Base-by-base conservation (phyloP, 2,797 vertebrate genomes). In the Rousettus madagascariensis region DNA sequence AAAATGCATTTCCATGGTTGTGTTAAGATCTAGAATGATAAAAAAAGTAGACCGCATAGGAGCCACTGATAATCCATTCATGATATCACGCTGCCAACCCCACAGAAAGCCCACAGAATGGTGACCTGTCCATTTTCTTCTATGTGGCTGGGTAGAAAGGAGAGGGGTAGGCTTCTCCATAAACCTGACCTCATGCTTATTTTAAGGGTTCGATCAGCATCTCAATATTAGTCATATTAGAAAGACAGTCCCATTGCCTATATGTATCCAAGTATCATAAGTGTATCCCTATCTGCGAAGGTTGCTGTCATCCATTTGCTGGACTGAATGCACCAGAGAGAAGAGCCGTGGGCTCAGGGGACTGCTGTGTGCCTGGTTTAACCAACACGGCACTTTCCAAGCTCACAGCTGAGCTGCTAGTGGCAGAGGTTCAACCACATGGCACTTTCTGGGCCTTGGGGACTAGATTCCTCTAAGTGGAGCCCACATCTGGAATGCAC, bases 401-500 rank as follows among this genome's bases (percentile, higher is more conserved):
- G 49, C 19, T 85, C 87, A 69, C 0, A 17, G 66, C 12, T 61
- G 49, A 90, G 57, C n/a, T 77, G 6, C 43, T 22, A 0, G 11
- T 43, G 63, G 38, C 86, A 79, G 69, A 59, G 10, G 38, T 82
- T 57, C 36, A 71, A 28, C 57, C 83, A 79, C 28, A 2, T 71
- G 65, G 49, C 20, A 78, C 15, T 68, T 68, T 53, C 41, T 89
- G 91, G 38, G 16, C 66, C 63, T 82, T 57, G 49, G 68, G 86
- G 68, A 74, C 15, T 16, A 85, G 77, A 22, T 74, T 83, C 36
- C 41, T 69, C 30, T 55, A 68, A 53, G 19, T 41, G 49, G 53
- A 96, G 26, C 6, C n/a, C 83, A 19, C 36, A 66, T 84, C 91
- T 96, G 91, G 28, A 96, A 85, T 5, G 22, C 8, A 63, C 77